These are phyloP conservation scores for Nyctereutes procyonoides DNA, from an alignment of 2,113 vertebrate genomes.

Conservation along the genomic window DNA sequence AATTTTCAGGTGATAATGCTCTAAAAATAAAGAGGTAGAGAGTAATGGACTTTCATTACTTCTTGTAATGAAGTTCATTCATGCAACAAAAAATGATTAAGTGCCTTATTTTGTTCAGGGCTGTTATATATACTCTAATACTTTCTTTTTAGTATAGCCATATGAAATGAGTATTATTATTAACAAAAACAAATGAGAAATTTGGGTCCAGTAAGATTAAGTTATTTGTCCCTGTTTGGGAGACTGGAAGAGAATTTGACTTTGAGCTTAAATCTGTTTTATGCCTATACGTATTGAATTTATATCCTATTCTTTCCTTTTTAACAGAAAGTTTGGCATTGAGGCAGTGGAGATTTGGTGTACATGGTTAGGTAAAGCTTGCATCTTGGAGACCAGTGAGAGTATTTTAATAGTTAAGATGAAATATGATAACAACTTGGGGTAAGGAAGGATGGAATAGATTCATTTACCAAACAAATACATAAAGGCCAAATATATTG, in stretches of 20 bases:
- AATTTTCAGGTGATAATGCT: not conserved
- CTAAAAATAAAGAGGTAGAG: not conserved
- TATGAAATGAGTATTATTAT: slow-evolving; percentile 18
- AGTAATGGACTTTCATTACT: not conserved
- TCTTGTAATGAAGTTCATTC: not conserved
- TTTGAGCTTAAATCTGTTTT: not conserved
- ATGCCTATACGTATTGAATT: not conserved
- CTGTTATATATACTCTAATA: not conserved
- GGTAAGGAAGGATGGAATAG: not conserved
- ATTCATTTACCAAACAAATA: slow-evolving; percentile 24
- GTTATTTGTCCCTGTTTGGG: slow-evolving; percentile 18
- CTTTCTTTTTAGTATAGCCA: not conserved
- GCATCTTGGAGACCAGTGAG: not conserved
- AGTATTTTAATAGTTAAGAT: not conserved
- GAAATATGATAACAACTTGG: not conserved
- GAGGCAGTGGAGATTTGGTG: not conserved
- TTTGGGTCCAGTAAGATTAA: not conserved
- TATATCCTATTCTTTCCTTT: not conserved
- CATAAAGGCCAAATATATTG: not conserved
- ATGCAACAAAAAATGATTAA: not conserved
- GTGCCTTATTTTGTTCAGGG: not conserved
- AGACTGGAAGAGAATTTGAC: not conserved
- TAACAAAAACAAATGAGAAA: not conserved
- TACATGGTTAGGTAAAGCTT: not conserved
- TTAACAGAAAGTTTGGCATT: not conserved